phyloP scores from a whole-genome alignment of 2,113 vertebrate species.

The Eubucco bourcierii region DNA sequence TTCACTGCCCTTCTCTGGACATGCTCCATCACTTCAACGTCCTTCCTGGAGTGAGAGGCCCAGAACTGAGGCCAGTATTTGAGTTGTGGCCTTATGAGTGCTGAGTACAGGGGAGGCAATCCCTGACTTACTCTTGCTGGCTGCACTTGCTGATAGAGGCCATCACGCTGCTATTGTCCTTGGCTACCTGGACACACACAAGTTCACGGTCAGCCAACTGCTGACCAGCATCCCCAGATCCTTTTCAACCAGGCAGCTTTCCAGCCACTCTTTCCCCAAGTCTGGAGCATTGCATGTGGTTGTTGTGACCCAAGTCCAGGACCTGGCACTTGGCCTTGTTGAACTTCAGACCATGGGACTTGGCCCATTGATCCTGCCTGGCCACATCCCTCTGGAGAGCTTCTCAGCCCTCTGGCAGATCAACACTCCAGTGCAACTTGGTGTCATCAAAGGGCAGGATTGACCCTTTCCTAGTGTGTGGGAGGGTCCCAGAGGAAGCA shows the following conservation, averaged over 20 bases:
- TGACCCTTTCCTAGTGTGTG: neutral
- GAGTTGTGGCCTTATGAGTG: neutral
- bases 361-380: neutral
- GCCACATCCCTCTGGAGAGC: neutral
- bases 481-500: rapidly evolving
- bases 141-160: neutral
- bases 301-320: neutral
- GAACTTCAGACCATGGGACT: neutral
- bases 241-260: neutral
- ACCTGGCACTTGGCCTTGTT: neutral
- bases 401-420: neutral
- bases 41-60: neutral
- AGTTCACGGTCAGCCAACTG: neutral
- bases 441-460: neutral
- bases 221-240: neutral
- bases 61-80: neutral
- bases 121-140: neutral
- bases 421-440: neutral
- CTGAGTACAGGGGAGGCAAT: neutral
- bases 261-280: neutral
- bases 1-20: neutral
- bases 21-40: neutral
- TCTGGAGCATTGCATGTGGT: neutral
- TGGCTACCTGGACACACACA: neutral
- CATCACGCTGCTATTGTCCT: neutral